A percentile compares a stretch with the other conserved stretches of the same genome.
Evolutionary conservation across 2,113 vertebrate species (phyloP).

Genomic region (Xyliphius kryptos): DNA sequence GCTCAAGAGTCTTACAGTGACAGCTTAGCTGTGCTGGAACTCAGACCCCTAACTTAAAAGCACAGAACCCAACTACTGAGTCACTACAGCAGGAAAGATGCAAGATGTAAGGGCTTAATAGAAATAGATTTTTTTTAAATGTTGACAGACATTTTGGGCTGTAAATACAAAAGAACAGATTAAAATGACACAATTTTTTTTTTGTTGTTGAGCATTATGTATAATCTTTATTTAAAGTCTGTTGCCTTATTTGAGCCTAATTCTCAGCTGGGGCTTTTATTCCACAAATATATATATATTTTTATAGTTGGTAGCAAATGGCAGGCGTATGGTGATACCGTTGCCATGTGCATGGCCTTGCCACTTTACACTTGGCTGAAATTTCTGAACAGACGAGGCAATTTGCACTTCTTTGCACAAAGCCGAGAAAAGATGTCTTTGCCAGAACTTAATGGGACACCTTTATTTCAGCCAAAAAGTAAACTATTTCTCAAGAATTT

Average conservation of each 20-base stretch:
- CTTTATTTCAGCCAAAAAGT: not conserved
- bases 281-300: not conserved
- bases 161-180: no score
- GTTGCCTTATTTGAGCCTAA: not conserved
- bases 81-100: no score
- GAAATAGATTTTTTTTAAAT: no score
- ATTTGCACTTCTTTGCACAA: slow-evolving; percentile 15
- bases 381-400: slow-evolving; percentile 9
- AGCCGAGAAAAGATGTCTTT: not conserved
- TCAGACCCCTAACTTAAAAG: no score
- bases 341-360: slow-evolving; percentile 2
- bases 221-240: not conserved
- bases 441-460: not conserved
- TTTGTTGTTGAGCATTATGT: not conserved
- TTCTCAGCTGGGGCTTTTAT: slow-evolving; percentile 1
- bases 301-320: not conserved
- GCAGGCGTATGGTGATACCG: not conserved
- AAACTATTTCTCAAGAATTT: not conserved
- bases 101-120: no score
- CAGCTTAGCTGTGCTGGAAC: no score
- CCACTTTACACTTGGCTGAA: slow-evolving; percentile 6
- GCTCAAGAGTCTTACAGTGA: no score
- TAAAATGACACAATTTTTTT: no score
- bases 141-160: no score
- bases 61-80: no score